Evolutionary conservation across 2,888 invertebrate species (phyloP).

Genomic region (Steinernema carpocapsae): DNA sequence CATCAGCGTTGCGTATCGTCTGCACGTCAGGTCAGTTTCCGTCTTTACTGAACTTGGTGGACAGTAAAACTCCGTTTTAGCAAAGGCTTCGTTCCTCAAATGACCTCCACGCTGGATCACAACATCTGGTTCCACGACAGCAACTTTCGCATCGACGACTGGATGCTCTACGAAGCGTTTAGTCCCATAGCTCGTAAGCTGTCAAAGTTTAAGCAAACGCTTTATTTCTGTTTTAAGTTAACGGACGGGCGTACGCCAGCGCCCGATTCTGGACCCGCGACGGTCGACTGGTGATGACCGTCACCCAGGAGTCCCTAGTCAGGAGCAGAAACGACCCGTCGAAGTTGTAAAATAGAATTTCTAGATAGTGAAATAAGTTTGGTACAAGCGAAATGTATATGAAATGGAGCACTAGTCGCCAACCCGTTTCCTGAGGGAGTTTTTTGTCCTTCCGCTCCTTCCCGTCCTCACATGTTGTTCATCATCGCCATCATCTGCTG

Average conservation of each 20-base stretch:
- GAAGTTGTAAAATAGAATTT: neutral
- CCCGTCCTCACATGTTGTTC: slow-evolving; percentile 8
- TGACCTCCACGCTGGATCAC: slow-evolving; percentile 64
- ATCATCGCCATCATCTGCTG: slow-evolving; percentile 35
- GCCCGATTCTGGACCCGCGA: slow-evolving; percentile 60
- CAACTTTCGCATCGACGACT: slow-evolving; percentile 59
- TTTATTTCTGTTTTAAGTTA: slow-evolving; percentile 38
- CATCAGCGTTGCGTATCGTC: neutral
- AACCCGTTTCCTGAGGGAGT: neutral
- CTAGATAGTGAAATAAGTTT: neutral
- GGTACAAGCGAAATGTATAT: neutral
- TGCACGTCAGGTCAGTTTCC: neutral
- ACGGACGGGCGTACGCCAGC: slow-evolving; percentile 54
- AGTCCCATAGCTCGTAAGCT: slow-evolving; percentile 54
- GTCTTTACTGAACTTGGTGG: slow-evolving; percentile 45
- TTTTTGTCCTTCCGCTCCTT: neutral
- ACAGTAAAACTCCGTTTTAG: slow-evolving; percentile 45
- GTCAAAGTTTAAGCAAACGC: no score
- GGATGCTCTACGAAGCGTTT: slow-evolving; percentile 61
- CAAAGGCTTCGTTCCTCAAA: slow-evolving; percentile 55
- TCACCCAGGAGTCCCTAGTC: slow-evolving; percentile 59
- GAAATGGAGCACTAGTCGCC: neutral
- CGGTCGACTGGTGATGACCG: slow-evolving; percentile 56
- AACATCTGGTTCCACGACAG: slow-evolving; percentile 60
- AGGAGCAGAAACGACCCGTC: slow-evolving; percentile 40